These are phyloP conservation scores for Ginglymostoma cirratum DNA, from an alignment of 2,113 vertebrate species.

Conservation along the genomic window DNA sequence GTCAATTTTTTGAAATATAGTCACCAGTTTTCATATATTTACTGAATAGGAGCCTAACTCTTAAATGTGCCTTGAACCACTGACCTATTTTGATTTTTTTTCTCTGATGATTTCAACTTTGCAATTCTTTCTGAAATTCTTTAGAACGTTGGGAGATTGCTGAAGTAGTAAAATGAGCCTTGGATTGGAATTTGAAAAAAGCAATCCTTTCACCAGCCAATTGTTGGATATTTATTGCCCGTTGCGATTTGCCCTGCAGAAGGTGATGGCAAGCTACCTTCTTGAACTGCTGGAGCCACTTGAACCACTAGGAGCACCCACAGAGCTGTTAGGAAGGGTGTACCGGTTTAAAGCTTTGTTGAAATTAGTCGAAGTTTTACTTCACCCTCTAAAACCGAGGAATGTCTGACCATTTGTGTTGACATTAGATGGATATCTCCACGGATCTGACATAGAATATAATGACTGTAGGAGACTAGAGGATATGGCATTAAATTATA, in stretches of 20 bases:
- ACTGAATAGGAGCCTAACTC: neutral
- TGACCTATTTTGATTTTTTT: neutral
- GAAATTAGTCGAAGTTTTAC: neutral
- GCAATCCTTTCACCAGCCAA: no score
- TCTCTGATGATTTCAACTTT: neutral
- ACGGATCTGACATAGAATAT: neutral
- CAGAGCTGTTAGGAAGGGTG: no score
- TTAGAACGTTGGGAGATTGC: neutral
- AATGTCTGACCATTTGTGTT: neutral
- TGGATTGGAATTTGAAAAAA: neutral
- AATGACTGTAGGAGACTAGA: neutral
- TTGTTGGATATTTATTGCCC: no score
- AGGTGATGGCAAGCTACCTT: no score
- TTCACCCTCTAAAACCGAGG: neutral
- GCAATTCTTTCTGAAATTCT: neutral
- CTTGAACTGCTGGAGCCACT: no score
- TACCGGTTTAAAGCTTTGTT: no score
- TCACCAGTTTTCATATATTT: neutral
- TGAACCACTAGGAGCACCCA: no score
- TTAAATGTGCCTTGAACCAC: neutral
- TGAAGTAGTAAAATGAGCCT: neutral
- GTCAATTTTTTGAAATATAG: neutral
- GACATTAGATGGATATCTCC: neutral
- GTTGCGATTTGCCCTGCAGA: no score
- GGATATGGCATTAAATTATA: neutral